Percentiles rank a stretch among this genome's conserved stretches.
These are phyloP conservation scores for Danaus plexippus DNA, from an alignment of 1,140 invertebrate genomes.

Conservation along the genomic window DNA sequence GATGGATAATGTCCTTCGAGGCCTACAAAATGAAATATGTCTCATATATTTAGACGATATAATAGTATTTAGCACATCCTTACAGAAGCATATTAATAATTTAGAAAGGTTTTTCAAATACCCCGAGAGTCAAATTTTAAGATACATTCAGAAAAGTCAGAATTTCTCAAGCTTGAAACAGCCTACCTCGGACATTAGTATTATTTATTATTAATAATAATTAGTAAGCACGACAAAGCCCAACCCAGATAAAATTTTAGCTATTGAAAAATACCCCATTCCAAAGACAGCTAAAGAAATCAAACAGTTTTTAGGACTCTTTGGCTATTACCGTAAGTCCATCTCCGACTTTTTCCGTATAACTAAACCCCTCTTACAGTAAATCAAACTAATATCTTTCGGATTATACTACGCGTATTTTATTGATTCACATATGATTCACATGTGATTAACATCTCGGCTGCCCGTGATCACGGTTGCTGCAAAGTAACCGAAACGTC, in stretches of 20 bases:
- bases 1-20: too few relatives aligned
- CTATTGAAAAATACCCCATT: slow-evolving; percentile 22
- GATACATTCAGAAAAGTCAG: not conserved
- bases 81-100: too few relatives aligned
- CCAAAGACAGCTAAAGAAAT: slow-evolving; percentile 22
- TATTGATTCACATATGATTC: too few relatives aligned
- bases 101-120: not conserved
- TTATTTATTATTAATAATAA: too few relatives aligned
- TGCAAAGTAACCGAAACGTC: too few relatives aligned
- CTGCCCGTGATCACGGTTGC: too few relatives aligned
- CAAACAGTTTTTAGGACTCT: not conserved
- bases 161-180: not conserved
- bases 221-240: slow-evolving; percentile 17
- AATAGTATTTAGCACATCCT: too few relatives aligned
- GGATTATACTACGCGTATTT: too few relatives aligned
- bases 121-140: slow-evolving; percentile 16
- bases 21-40: too few relatives aligned
- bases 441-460: too few relatives aligned
- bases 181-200: slow-evolving; percentile 14
- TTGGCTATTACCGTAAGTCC: slow-evolving; percentile 1
- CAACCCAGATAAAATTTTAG: slow-evolving; percentile 18
- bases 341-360: not conserved
- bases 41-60: too few relatives aligned
- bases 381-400: too few relatives aligned
- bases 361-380: slow-evolving; percentile 2